Conservation (phyloP, 1,140 invertebrate genomes). For the Tetragonula clypearis region DNA sequence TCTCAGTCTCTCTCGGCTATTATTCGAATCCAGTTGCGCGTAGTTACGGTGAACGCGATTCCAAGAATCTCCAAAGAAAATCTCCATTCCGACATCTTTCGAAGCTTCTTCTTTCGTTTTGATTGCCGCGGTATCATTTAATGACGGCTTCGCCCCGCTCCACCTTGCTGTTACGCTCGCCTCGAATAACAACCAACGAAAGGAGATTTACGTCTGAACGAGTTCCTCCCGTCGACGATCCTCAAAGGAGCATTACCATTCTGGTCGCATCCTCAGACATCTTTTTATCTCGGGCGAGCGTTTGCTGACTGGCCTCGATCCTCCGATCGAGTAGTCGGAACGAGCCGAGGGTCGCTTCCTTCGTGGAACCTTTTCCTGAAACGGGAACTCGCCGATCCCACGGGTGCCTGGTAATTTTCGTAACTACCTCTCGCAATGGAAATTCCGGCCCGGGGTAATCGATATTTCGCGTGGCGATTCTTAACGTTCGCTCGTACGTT, state of each 20-base stretch:
- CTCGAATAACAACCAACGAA: slow-evolving; percentile 23
- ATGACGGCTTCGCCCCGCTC: not conserved
- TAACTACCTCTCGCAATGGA: not conserved
- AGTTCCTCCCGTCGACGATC: not conserved
- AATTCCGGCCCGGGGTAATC: not conserved
- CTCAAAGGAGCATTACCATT: not conserved
- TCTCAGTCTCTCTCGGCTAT: not conserved
- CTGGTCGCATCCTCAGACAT: not conserved
- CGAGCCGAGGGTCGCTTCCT: not conserved
- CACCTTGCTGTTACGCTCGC: not conserved
- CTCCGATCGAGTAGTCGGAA: not conserved
- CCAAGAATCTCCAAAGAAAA: not conserved
- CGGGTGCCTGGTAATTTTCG: not conserved
- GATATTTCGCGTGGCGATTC: not conserved
- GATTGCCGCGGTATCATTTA: not conserved
- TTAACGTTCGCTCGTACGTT: not conserved
- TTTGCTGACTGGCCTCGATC: not conserved
- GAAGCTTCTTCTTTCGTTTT: not conserved
- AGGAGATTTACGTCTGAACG: slow-evolving; percentile 8
- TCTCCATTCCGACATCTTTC: not conserved
- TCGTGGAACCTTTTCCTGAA: too few relatives aligned
- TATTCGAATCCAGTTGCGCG: slow-evolving; percentile 19
- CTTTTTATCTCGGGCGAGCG: not conserved
- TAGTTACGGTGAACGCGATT: slow-evolving; percentile 6
- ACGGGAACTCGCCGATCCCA: not conserved